Percentiles rank a stretch among this genome's conserved stretches.
Evolutionary conservation across 1,140 invertebrate genomes (phyloP).

Genomic region (Hycleus phaleratus): DNA sequence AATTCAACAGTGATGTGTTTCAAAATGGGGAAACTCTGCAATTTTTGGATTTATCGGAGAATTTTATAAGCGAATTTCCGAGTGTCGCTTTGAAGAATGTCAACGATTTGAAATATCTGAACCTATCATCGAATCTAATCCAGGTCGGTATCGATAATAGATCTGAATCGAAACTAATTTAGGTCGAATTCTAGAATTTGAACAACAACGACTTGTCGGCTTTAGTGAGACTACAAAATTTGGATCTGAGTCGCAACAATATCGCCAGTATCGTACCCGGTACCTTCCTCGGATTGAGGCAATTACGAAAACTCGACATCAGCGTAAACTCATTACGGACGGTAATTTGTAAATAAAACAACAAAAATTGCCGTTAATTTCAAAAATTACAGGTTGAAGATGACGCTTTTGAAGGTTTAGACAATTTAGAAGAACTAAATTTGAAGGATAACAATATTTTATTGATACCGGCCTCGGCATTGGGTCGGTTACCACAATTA

Average conservation of each 20-base stretch:
- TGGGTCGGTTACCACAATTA: constrained; percentile 66
- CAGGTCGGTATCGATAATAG: constrained; percentile 44
- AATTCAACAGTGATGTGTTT: constrained; percentile 75
- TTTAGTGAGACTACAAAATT: constrained; percentile 57
- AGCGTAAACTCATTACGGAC: constrained; percentile 79
- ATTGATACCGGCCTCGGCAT: constrained; percentile 68
- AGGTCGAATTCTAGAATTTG: constrained; percentile 48
- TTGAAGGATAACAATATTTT: constrained; percentile 83
- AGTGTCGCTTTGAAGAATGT: constrained; percentile 64
- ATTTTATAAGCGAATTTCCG: constrained; percentile 76
- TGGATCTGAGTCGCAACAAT: constrained; percentile 79
- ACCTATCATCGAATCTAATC: constrained; percentile 77
- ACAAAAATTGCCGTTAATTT: neutral
- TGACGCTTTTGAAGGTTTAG: constrained; percentile 73
- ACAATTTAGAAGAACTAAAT: constrained; percentile 67
- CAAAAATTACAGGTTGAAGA: constrained; percentile 66
- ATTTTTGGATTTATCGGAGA: constrained; percentile 72
- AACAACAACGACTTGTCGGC: constrained; percentile 59
- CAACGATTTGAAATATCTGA: constrained; percentile 59
- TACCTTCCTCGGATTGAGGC: constrained; percentile 64
- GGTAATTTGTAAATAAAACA: constrained; percentile 45
- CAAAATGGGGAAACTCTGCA: constrained; percentile 66
- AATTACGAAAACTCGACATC: constrained; percentile 67
- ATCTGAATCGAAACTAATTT: neutral
- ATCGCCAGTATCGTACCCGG: constrained; percentile 71